These are phyloP conservation scores for Scartelaos histophorus DNA, from an alignment of 2,113 vertebrate species.

Conservation along the genomic window DNA sequence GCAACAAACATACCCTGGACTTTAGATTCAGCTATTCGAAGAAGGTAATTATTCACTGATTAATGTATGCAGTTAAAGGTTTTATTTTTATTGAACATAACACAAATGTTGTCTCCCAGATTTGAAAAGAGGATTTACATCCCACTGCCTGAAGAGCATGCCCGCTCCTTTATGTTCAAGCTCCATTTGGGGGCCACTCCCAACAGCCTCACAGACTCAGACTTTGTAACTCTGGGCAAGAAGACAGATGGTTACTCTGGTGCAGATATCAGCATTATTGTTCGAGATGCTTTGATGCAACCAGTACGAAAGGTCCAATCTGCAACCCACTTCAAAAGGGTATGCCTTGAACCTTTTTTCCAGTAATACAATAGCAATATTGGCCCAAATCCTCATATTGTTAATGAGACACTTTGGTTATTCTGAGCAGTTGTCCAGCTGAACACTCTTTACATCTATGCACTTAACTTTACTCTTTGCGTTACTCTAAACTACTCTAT, in stretches of 20 bases:
- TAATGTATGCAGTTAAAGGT: not conserved
- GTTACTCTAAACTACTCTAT: not conserved
- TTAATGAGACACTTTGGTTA: not conserved
- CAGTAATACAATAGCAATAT: too few species aligned
- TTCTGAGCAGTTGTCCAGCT: too few species aligned
- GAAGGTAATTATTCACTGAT: constrained; percentile 78
- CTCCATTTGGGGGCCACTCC: constrained; percentile 90
- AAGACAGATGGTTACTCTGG: constrained; percentile 92
- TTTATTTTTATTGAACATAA: constrained; percentile 16
- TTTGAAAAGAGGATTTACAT: constrained; percentile 99
- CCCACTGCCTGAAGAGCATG: constrained; percentile 92
- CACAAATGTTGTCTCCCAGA: constrained; percentile 64
- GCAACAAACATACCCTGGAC: constrained; percentile 99
- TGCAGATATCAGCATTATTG: constrained; percentile 92
- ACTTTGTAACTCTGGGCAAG: constrained; percentile 87
- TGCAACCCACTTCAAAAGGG: constrained; percentile 95
- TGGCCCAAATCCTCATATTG: too few species aligned
- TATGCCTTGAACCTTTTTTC: constrained; percentile 49
- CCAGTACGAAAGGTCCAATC: constrained; percentile 96
- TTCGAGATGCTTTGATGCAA: constrained; percentile 96
- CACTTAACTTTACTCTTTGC: not conserved
- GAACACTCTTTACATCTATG: not conserved
- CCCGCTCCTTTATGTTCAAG: constrained; percentile 91
- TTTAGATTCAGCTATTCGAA: constrained; percentile 95
- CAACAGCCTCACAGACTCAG: constrained; percentile 80